Percentiles rank a stretch among this genome's conserved stretches.
Evolutionary conservation across 2,888 invertebrate species (phyloP).

Genomic region (Philonicus albiceps): DNA sequence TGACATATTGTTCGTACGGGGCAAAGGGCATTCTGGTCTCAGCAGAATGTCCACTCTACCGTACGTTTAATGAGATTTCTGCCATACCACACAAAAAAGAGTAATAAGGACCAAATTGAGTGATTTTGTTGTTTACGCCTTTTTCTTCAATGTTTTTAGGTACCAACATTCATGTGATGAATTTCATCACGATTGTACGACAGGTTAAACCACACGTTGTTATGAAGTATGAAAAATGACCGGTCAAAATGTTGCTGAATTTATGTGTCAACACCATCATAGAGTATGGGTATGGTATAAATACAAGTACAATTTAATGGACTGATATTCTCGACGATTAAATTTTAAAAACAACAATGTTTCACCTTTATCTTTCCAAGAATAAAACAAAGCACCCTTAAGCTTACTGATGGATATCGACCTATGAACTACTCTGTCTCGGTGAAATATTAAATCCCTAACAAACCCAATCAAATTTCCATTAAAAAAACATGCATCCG

Average conservation of each 20-base stretch:
- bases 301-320: not conserved
- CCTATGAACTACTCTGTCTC: not conserved
- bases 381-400: not conserved
- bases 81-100: not conserved
- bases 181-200: not conserved
- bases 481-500: not conserved
- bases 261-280: not conserved
- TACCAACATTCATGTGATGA: not conserved
- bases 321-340: not conserved
- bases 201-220: not conserved
- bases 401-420: not conserved
- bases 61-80: slow-evolving; percentile 15
- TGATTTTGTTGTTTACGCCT: slow-evolving; percentile 16
- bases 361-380: not conserved
- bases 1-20: slow-evolving; percentile 21
- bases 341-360: not conserved
- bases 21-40: not conserved
- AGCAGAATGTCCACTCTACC: not conserved
- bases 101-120: slow-evolving; percentile 3
- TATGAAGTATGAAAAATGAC: not conserved
- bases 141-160: not conserved
- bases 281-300: not conserved
- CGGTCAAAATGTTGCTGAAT: not conserved
- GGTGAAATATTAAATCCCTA: not conserved
- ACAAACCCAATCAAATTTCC: not conserved